Conservation (phyloP, 2,888 invertebrate genomes). For the Andrena marginata region DNA sequence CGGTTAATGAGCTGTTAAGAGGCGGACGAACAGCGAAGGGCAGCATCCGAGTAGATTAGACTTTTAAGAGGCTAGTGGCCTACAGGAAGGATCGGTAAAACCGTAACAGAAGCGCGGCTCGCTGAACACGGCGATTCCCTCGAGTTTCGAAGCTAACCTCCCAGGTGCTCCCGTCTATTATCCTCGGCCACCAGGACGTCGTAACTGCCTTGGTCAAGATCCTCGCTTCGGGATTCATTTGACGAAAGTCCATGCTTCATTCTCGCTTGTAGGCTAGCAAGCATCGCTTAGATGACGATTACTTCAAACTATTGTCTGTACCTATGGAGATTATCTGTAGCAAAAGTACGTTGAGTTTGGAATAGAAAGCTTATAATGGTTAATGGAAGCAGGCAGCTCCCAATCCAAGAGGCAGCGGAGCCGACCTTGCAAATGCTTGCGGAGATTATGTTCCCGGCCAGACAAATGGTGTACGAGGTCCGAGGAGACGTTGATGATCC, state of each 20-base stretch:
- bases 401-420: no score
- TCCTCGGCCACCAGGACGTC: constrained; percentile 43
- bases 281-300: no score
- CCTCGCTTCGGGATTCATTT: constrained; percentile 26
- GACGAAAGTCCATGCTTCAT: no score
- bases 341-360: neutral
- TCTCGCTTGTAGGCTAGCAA: no score
- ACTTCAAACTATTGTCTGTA: no score
- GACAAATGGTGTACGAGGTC: constrained; percentile 22
- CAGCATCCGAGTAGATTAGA: constrained; percentile 53
- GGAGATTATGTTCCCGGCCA: constrained; percentile 31
- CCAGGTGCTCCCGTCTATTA: constrained; percentile 62
- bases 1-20: constrained; percentile 78
- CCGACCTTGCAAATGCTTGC: constrained; percentile 1
- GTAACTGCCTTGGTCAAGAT: constrained; percentile 57
- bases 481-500: constrained; percentile 24
- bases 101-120: constrained; percentile 40
- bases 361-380: neutral
- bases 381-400: no score
- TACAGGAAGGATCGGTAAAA: constrained; percentile 34
- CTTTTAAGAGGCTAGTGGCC: constrained; percentile 37
- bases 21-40: constrained; percentile 56
- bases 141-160: constrained; percentile 50
- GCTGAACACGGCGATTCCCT: constrained; percentile 34
- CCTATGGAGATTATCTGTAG: no score